Base-by-base conservation (phyloP, 1,140 invertebrate genomes). In the Hycleus cichorii region DNA sequence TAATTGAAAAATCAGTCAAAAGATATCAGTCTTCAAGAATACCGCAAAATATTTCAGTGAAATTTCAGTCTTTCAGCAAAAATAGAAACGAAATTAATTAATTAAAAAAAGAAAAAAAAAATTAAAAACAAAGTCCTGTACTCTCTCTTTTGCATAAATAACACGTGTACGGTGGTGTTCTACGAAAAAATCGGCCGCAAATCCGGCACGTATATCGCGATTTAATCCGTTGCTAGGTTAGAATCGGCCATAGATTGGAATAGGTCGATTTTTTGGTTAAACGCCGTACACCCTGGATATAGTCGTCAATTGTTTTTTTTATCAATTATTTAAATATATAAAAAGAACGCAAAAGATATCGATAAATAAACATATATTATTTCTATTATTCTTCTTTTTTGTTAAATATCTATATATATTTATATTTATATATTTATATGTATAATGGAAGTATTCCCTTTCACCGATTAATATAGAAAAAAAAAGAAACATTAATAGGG, bases 61-160 rank as follows among this genome's bases (percentile, higher is more conserved):
- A 64, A 64, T 66, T 69, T 71, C 69, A 71, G 69, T 71, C 69
- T 71, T 71, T 65, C 61, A 62, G 65, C 61, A 62, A 65, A 68
- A 32, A 58, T 52, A 59, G 69, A 71, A 68, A 70, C 69, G 18
- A 18, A 18, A 18, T 18, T 18, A 18, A 18, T 18, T 18, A 18
- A 18, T 18, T 18, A 18, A 18, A 1, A 1, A 18, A 18, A 18
- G 1, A 18, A 18, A 18, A 18, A 12, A 18, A 18, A 18, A 18
- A 18, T 18, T 18, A 18, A 18, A 18, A 18, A 18, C 2, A 18
- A 18, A 18, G 18, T 18, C 18, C 18, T 18, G 18, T 18, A 18
- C 18, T 18, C 18, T 18, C 18, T 18, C 18, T 18, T 18, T 18
- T 18, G 18, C 18, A 18, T 18, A 18, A 18, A 18, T 18, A 18